Conservation (phyloP, 2,888 invertebrate species). For the Dasysyrphus tricinctus region DNA sequence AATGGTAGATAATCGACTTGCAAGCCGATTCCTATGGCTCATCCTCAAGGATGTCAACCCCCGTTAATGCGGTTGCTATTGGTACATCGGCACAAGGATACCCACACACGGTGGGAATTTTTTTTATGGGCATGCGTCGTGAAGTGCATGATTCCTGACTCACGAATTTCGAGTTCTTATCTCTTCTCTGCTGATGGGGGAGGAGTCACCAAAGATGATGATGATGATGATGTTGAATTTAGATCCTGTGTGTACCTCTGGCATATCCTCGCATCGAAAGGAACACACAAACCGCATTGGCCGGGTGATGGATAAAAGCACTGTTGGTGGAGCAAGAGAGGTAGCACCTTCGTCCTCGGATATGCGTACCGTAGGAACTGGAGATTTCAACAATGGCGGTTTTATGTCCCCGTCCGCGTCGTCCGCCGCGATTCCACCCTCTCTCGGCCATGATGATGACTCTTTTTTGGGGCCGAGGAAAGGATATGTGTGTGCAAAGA, state of each 20-base stretch:
- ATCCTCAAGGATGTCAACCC: constrained; percentile 75
- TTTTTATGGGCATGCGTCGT: constrained; percentile 60
- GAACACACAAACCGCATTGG: constrained; percentile 65
- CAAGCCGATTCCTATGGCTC: constrained; percentile 69
- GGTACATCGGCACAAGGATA: constrained; percentile 60
- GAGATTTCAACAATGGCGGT: constrained; percentile 82
- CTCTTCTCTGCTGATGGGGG: constrained; percentile 74
- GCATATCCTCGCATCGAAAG: constrained; percentile 55
- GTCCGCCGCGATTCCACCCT: constrained; percentile 76
- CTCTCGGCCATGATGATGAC: constrained; percentile 14
- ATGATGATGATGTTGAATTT: constrained; percentile 67
- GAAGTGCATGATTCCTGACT: constrained; percentile 44
- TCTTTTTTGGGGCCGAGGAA: background rate
- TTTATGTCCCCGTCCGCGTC: constrained; percentile 77
- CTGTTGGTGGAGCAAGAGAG: constrained; percentile 58
- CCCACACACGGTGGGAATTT: constrained; percentile 47
- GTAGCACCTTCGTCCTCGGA: constrained; percentile 74
- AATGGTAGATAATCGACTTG: constrained; percentile 70
- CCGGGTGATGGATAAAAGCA: constrained; percentile 34
- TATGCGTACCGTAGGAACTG: constrained; percentile 76
- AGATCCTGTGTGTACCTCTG: constrained; percentile 59
- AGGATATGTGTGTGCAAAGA: constrained; percentile 45
- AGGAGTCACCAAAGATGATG: constrained; percentile 78
- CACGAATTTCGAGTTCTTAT: constrained; percentile 74
- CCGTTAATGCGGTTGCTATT: constrained; percentile 72